Conservation (phyloP, 2,797 vertebrate genomes). For the Liasis olivaceus region DNA sequence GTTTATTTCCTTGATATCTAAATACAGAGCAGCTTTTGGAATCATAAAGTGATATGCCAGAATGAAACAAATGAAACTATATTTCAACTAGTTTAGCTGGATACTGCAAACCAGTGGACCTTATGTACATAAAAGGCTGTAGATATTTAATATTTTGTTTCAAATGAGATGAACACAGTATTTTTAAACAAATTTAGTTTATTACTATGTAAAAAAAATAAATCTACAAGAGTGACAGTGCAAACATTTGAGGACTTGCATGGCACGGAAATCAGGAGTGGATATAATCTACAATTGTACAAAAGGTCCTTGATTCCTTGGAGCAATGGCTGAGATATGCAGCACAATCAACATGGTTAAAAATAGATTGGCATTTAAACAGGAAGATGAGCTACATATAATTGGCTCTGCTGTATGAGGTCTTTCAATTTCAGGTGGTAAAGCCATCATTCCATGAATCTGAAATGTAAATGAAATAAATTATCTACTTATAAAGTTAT, state of each 20-base stretch:
- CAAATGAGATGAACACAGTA: conserved; percentile 34
- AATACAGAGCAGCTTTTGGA: conserved; percentile 58
- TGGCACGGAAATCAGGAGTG: conserved; percentile 41
- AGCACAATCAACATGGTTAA: conserved; percentile 40
- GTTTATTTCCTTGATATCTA: conserved; percentile 68
- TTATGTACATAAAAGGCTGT: conserved; percentile 48
- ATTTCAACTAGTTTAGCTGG: conserved; percentile 31
- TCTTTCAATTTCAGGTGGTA: conserved; percentile 78
- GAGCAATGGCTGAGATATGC: conserved; percentile 9
- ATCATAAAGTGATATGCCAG: conserved; percentile 39
- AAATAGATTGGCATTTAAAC: conserved; percentile 32
- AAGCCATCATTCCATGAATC: conserved; percentile 83
- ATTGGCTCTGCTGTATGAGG: conserved; percentile 63
- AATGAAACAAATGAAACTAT: conserved; percentile 50
- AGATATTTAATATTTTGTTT: conserved; percentile 7
- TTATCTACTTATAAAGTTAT: background rate
- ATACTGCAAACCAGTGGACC: conserved; percentile 12
- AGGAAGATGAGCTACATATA: conserved; percentile 64
- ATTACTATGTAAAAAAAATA: conserved; percentile 74
- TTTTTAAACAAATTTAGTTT: conserved; percentile 60
- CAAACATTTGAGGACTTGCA: conserved; percentile 61
- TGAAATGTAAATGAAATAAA: conserved; percentile 61
- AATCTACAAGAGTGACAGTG: conserved; percentile 71
- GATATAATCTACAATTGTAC: conserved; percentile 36
- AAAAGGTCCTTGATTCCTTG: conserved; percentile 5